Evolutionary conservation across 2,797 vertebrate genomes (phyloP), one percentile per base, ranked within the genome.

Genomic region (Pogoniulus pusillus): DNA sequence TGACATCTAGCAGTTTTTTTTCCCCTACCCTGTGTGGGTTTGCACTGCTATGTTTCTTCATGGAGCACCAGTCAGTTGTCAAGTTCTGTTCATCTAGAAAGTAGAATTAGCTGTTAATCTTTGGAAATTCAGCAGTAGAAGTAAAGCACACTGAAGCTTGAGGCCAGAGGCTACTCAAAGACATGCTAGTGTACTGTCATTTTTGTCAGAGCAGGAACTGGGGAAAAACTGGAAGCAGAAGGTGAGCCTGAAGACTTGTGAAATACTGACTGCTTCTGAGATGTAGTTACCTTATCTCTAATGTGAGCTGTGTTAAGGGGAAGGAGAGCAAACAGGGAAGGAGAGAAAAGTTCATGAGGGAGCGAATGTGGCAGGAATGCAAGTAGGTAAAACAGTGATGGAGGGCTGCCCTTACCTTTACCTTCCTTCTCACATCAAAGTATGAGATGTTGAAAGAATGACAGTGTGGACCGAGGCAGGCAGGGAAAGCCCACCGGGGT

Each of bases 101-200:
- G 9, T 3, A 5, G 4, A 59, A 22, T 29, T 18, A 32, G 14
- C 45, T 75, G 47, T 24, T 65, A 68, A 57, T 11, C 39, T 76
- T 87, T 20, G 32, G 43, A 53, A 78, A 79, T 69, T 30, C 37
- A 73, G 39, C 71, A 72, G 53, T 18, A 68, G 43, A 60, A 85
- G 41, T 7, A 10, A 62, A 74, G 27, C 9, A 27, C 7, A 5
- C 3, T 2, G 20, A 45, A 51, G 20, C 27, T 39, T 30, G 60
- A 34, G 60, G 76, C 53, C 88, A 86, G 49, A 74, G 39, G 29
- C 74, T 68, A 35, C 58, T 71, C 82, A 5, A 29, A 73, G 60
- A 16, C 0, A 0, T 2, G 1, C 22, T 26, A 29, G 24, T 30
- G 26, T 23, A 15, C 22, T 9, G 1, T 57, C n/a, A 64, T 17